Percentiles rank a stretch among this genome's conserved stretches.
Conservation (phyloP, 1,140 invertebrate species). For the Zaprionus vittiger region DNA sequence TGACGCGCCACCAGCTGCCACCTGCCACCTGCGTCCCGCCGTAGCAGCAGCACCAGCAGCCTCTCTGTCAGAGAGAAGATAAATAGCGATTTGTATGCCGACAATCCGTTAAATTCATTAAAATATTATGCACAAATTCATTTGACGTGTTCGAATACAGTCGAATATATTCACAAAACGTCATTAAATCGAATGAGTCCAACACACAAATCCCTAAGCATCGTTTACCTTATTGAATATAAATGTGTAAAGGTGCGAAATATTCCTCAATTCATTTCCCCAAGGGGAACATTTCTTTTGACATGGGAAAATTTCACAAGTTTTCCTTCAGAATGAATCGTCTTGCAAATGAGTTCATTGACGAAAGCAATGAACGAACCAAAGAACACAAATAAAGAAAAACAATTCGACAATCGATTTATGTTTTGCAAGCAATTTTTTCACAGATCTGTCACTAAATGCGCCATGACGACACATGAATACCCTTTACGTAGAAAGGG, state of each 20-base stretch:
- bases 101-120: constrained; percentile 74
- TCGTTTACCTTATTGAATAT: neutral
- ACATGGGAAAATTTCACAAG: neutral
- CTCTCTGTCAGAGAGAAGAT: constrained; percentile 44
- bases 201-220: constrained; percentile 25
- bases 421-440: neutral
- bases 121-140: constrained; percentile 79
- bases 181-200: constrained; percentile 58
- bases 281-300: neutral
- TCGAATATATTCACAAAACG: constrained; percentile 36
- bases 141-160: constrained; percentile 53
- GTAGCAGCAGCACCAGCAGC: neutral
- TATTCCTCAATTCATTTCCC: neutral
- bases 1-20: too few species aligned
- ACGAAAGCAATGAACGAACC: constrained; percentile 15
- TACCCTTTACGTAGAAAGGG: neutral
- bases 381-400: neutral
- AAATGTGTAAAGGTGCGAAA: neutral
- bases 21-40: constrained; percentile 6
- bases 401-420: constrained; percentile 5
- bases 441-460: neutral
- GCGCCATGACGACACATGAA: neutral
- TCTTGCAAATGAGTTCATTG: constrained; percentile 27
- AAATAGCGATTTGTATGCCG: constrained; percentile 74
- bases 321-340: neutral